Evolutionary conservation across 2,888 invertebrate genomes (phyloP).

Genomic region (Cylloceria caligata): DNA sequence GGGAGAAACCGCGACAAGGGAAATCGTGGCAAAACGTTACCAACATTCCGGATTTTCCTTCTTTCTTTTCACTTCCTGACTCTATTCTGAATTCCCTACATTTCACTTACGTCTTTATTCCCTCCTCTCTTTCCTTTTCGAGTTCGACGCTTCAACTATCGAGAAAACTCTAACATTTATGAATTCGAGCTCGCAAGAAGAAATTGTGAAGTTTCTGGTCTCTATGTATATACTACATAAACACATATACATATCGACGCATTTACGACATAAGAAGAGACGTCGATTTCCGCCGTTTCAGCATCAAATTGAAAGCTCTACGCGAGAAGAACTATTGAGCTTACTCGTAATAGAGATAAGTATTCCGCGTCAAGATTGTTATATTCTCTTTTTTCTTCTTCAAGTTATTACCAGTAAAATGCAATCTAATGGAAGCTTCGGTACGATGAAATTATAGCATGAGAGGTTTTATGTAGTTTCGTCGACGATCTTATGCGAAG

Average conservation of each 20-base stretch:
- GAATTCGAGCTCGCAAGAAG: constrained; percentile 50
- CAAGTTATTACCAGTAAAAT: constrained; percentile 25
- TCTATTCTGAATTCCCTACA: not conserved
- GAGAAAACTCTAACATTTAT: constrained; percentile 47
- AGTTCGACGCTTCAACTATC: constrained; percentile 25
- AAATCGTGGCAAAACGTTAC: constrained; percentile 49
- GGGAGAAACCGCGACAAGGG: constrained; percentile 45
- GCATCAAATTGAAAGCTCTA: constrained; percentile 43
- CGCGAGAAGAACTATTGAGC: not conserved
- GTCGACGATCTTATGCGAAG: constrained; percentile 6
- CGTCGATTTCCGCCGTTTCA: constrained; percentile 26
- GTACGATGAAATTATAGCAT: not conserved
- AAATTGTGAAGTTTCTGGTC: constrained; percentile 44
- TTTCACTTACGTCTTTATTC: constrained; percentile 24
- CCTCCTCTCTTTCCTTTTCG: not conserved
- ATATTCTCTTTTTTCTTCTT: not conserved
- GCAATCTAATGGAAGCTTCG: constrained; percentile 11
- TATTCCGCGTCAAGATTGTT: not conserved
- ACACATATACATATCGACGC: constrained; percentile 19
- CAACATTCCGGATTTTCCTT: constrained; percentile 55
- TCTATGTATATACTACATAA: not conserved
- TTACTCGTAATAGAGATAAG: not conserved
- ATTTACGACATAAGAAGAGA: constrained; percentile 28
- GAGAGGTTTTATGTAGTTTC: constrained; percentile 8
- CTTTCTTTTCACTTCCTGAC: constrained; percentile 31